Evolutionary conservation across 1,140 invertebrate species (phyloP).

Genomic region (Cydia strobilella): DNA sequence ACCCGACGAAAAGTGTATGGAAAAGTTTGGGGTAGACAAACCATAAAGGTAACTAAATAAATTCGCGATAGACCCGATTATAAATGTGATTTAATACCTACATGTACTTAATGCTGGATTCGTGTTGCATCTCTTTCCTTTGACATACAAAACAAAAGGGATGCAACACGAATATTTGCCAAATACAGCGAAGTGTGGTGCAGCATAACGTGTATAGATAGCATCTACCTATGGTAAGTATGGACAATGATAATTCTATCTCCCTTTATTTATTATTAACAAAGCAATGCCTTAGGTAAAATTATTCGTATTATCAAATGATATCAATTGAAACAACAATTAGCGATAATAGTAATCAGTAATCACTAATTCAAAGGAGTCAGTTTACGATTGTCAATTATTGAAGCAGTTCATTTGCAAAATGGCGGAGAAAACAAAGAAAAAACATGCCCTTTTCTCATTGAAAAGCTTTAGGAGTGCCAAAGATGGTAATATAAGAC

Average conservation of each 20-base stretch:
- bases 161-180: no score
- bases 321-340: slow-evolving; percentile 13
- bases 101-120: no score
- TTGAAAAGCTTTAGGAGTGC: slow-evolving; percentile 63
- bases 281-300: not conserved
- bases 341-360: slow-evolving; percentile 7
- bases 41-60: no score
- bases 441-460: slow-evolving; percentile 61
- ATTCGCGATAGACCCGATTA: no score
- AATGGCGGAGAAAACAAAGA: slow-evolving; percentile 70
- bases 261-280: not conserved
- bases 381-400: slow-evolving; percentile 35
- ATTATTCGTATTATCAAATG: not conserved
- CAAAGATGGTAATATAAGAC: slow-evolving; percentile 41
- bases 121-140: no score
- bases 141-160: no score
- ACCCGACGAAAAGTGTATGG: no score
- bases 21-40: no score
- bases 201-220: not conserved
- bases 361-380: not conserved
- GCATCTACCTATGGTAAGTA: not conserved
- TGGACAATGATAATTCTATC: not conserved
- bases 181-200: no score
- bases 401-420: slow-evolving; percentile 37
- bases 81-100: no score